These are phyloP conservation scores for Agraylea sexmaculata DNA, from an alignment of 1,140 invertebrate species.

Conservation along the genomic window DNA sequence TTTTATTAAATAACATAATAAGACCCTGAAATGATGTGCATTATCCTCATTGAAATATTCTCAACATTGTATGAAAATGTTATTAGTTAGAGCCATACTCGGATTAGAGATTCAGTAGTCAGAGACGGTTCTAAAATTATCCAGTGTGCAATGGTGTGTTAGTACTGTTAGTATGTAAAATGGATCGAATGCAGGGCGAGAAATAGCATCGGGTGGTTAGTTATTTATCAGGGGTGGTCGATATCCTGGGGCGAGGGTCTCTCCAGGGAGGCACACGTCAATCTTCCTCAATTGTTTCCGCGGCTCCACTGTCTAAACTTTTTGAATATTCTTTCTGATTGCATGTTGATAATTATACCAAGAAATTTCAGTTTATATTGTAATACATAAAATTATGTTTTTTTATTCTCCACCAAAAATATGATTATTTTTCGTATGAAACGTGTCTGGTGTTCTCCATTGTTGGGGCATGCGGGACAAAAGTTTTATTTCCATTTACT, in stretches of 20 bases:
- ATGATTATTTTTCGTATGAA: neutral
- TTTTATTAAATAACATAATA: too few relatives aligned
- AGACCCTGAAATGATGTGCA: too few relatives aligned
- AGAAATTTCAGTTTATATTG: constrained; percentile 2
- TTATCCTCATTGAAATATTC: too few relatives aligned
- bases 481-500: constrained; percentile 16
- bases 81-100: constrained; percentile 1
- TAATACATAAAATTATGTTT: neutral
- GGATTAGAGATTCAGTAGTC: neutral
- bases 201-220: neutral
- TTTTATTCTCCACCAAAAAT: neutral
- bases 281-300: constrained; percentile 15
- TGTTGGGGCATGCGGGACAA: neutral
- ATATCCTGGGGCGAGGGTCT: neutral
- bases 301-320: constrained; percentile 13
- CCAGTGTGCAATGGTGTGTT: neutral
- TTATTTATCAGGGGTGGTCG: neutral
- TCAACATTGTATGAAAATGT: too few relatives aligned
- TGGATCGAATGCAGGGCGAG: neutral
- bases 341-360: neutral
- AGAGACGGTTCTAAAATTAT: neutral
- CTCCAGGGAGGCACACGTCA: constrained; percentile 5
- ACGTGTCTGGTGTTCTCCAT: constrained; percentile 2
- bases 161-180: neutral
- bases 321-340: constrained; percentile 12